Conservation (phyloP, 2,888 invertebrate genomes). For the Xanthia togata region DNA sequence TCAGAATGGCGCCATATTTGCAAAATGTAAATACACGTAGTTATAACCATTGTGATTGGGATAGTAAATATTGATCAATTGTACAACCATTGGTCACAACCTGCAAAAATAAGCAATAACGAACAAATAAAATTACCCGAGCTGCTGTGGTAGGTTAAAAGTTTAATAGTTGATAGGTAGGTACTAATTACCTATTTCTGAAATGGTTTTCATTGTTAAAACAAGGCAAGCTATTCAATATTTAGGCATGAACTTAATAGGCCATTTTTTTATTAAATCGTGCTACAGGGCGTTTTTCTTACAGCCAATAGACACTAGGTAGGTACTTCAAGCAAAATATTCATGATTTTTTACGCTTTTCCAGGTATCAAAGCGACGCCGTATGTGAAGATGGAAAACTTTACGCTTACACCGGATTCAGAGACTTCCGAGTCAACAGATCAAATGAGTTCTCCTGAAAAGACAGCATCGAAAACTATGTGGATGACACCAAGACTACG, state of each 20-base stretch:
- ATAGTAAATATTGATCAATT: not conserved
- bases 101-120: not conserved
- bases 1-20: not conserved
- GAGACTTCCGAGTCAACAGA: slow-evolving; percentile 12
- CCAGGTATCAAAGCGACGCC: slow-evolving; percentile 44
- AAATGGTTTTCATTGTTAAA: not conserved
- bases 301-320: not conserved
- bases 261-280: not conserved
- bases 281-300: not conserved
- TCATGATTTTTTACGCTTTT: not conserved
- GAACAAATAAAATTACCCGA: not conserved
- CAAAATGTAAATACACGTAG: not conserved
- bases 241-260: not conserved
- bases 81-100: not conserved
- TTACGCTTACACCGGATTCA: slow-evolving; percentile 34
- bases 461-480: slow-evolving; percentile 7
- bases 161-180: no score
- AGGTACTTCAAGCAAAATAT: not conserved
- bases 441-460: slow-evolving; percentile 10
- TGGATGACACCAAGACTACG: slow-evolving; percentile 62
- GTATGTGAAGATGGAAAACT: slow-evolving; percentile 33
- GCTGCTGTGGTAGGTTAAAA: not conserved
- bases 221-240: not conserved
- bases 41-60: not conserved
- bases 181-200: not conserved